phyloP scores from a whole-genome alignment of 2,113 vertebrate genomes.

The Gasterosteus nipponicus region DNA sequence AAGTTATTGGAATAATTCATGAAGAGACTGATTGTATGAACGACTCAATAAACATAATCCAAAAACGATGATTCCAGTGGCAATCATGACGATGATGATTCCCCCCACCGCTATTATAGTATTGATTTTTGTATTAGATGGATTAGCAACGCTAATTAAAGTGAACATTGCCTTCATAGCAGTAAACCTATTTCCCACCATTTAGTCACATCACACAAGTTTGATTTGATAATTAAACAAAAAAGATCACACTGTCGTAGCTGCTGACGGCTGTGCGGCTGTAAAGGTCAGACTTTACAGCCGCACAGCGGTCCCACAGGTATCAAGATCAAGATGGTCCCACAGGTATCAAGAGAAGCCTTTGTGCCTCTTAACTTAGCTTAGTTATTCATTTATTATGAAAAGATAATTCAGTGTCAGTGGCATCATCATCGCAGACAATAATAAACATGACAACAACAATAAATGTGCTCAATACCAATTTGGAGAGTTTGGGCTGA shows the following conservation, averaged over 20 bases:
- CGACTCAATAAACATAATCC: constrained; percentile 29
- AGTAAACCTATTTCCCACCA: constrained; percentile 9
- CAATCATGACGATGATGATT: background rate
- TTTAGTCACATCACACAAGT: constrained; percentile 27
- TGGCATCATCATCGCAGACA: background rate
- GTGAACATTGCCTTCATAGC: constrained; percentile 23
- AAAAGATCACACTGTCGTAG: constrained; percentile 9
- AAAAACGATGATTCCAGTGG: background rate
- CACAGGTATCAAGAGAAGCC: constrained; percentile 29
- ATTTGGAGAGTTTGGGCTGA: background rate
- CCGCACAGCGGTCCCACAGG: too few relatives aligned
- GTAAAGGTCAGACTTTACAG: constrained; percentile 17
- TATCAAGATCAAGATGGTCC: constrained; percentile 13
- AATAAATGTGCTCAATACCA: background rate
- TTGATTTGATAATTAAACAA: constrained; percentile 43
- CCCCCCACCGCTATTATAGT: background rate
- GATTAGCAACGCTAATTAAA: constrained; percentile 14
- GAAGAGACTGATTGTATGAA: constrained; percentile 29
- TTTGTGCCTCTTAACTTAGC: constrained; percentile 9
- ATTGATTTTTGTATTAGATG: background rate
- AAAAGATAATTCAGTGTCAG: background rate
- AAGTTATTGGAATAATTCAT: constrained; percentile 46
- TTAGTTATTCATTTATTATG: background rate
- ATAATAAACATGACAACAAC: background rate
- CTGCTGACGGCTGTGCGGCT: constrained; percentile 41